A percentile compares a stretch with the other conserved stretches of the same genome.
Evolutionary conservation across 2,113 vertebrate genomes (phyloP).

Genomic region (Petrocephalus microphthalmus): DNA sequence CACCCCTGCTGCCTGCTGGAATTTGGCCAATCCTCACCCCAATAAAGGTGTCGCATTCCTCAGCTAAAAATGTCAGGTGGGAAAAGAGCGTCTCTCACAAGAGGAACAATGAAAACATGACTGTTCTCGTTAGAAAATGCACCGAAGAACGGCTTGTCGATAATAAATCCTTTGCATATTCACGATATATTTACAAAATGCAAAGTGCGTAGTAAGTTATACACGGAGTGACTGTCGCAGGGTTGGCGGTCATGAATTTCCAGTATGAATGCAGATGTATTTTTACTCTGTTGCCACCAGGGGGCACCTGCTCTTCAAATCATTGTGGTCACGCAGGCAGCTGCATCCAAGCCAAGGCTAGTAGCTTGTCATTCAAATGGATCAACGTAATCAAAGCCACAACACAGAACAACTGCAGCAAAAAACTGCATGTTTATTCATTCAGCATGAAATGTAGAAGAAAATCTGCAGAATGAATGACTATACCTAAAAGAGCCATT

Average conservation of each 20-base stretch:
- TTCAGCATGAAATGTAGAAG: background rate
- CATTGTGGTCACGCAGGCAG: constrained; percentile 46
- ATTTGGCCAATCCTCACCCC: background rate
- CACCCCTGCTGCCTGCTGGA: background rate
- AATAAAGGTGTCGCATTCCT: background rate
- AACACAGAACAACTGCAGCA: background rate
- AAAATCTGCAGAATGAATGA: too few species aligned
- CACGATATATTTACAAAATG: background rate
- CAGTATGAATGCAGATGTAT: background rate
- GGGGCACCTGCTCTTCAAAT: constrained; percentile 43
- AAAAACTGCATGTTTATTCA: background rate
- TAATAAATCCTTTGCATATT: background rate
- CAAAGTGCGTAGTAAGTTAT: background rate
- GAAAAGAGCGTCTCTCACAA: background rate
- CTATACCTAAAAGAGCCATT: too few species aligned
- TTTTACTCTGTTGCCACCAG: constrained; percentile 54
- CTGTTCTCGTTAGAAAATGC: background rate
- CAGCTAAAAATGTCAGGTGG: background rate
- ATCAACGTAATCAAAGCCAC: background rate
- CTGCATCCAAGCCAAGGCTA: constrained; percentile 23
- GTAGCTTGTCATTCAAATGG: background rate
- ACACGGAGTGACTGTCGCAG: background rate
- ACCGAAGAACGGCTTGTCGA: background rate
- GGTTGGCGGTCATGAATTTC: background rate
- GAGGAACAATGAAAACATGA: background rate